Base-by-base conservation (phyloP, 2,888 invertebrate genomes). In the Biston stratarius region DNA sequence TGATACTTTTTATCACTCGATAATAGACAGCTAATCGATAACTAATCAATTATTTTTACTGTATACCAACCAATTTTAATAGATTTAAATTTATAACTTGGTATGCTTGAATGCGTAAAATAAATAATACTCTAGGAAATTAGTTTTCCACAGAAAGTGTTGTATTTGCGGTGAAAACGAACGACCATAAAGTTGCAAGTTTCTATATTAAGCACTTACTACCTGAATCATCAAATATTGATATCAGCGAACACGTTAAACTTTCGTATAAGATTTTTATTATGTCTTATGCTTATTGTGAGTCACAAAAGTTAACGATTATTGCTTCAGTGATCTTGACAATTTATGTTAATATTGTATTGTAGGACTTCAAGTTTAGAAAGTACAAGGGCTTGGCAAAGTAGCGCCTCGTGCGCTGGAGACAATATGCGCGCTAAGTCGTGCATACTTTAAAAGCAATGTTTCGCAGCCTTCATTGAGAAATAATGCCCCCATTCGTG, bases 381-480 rank as follows among this genome's bases (percentile, higher is more conserved):
- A 67, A 67, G 69, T 63, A 40, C 56, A 63, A 67, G 58, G 64
- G 61, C 61, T 62, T 72, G 58, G 52, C 62, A 14, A 73, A 52
- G 66, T 76, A 64, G 72, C 66, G 59, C 69, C 73, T 63, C 73
- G 70, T 65, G 67, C 63, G 73, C 71, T 74, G 79, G 80, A 80
- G 82, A 89, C 85, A 89, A 87, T 88, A 80, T 83, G 81, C 85
- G 83, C 85, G 81, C 84, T 80, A 82, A 88, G 84, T 90, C 90
- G 91, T 92, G 90, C 88, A 90, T 91, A 92, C 90, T 91, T 90
- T 90, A 87, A 89, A 88, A 89, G 87, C 88, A 90, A 89, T 80
- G 85, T 92, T 93, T 92, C 91, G 88, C 86, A 90, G 93, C 85
- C 87, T 91, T 88, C 86, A 89, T 93, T 92, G 91, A 89, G 92